phyloP scores from a whole-genome alignment of 2,888 invertebrate genomes.

The Syritta pipiens region DNA sequence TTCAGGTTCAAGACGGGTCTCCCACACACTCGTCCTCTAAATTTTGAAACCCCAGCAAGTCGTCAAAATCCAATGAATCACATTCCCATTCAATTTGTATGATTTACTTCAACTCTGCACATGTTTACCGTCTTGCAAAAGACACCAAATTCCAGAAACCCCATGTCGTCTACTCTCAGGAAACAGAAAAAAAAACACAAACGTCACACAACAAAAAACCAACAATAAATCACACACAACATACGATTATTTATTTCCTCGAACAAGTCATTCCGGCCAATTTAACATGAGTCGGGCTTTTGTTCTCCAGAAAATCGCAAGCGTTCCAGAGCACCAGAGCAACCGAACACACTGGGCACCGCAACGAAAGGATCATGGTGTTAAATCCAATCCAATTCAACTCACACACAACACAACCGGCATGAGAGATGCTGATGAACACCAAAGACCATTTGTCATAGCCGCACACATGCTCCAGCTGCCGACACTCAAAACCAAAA shows the following conservation, averaged over 20 bases:
- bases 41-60: too few relatives aligned
- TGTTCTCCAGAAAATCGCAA: slow-evolving; percentile 55
- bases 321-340: slow-evolving; percentile 8
- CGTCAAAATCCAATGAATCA: too few relatives aligned
- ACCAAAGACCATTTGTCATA: slow-evolving; percentile 61
- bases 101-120: neutral
- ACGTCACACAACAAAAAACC: neutral
- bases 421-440: slow-evolving; percentile 42
- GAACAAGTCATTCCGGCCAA: slow-evolving; percentile 18
- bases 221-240: slow-evolving; percentile 52
- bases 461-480: neutral
- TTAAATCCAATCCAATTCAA: slow-evolving; percentile 51
- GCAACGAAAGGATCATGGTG: slow-evolving; percentile 29
- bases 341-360: too few relatives aligned
- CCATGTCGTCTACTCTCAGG: slow-evolving; percentile 22
- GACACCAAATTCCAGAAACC: slow-evolving; percentile 46
- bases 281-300: slow-evolving; percentile 20
- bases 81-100: too few relatives aligned
- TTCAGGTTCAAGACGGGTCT: too few relatives aligned
- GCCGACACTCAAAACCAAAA: slow-evolving; percentile 11
- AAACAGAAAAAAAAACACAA: neutral
- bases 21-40: too few relatives aligned
- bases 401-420: slow-evolving; percentile 31
- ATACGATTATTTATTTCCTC: slow-evolving; percentile 49
- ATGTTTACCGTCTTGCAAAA: neutral